These are phyloP conservation scores for Ophioninae sp. DNA, from an alignment of 2,888 invertebrate species.

Conservation along the genomic window DNA sequence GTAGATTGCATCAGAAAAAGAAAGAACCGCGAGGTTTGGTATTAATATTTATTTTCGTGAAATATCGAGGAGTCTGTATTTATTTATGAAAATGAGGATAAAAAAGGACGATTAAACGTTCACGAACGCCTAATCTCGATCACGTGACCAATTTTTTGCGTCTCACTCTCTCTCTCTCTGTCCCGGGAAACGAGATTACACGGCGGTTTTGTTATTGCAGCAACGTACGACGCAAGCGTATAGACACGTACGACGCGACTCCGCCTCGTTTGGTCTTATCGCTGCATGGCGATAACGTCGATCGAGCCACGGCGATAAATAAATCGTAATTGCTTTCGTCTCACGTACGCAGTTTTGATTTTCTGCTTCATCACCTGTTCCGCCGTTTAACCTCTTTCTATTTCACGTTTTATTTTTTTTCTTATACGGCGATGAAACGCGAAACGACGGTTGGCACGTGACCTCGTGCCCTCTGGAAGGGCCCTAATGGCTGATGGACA, in stretches of 20 bases:
- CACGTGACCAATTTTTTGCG: conserved; percentile 1
- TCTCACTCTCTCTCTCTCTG: not conserved
- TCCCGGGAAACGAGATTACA: not conserved
- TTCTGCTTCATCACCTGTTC: not conserved
- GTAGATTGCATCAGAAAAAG: not conserved
- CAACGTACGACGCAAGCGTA: not conserved
- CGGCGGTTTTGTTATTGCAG: not conserved
- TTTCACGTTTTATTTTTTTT: not conserved
- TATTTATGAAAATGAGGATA: not conserved
- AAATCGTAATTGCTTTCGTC: not conserved
- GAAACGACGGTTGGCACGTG: not conserved
- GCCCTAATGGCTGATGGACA: not conserved
- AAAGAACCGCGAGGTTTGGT: not conserved
- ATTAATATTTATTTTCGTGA: not conserved
- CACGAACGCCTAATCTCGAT: not conserved
- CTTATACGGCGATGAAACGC: not conserved
- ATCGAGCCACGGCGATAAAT: not conserved
- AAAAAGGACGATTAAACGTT: not conserved
- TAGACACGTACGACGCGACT: not conserved
- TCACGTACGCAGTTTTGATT: not conserved
- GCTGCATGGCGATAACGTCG: not conserved
- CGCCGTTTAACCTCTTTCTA: not conserved
- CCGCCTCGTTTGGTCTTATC: not conserved
- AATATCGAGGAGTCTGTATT: not conserved
- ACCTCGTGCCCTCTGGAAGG: not conserved